Evolutionary conservation across 1,140 invertebrate species (phyloP).

Genomic region (Neodiprion lecontei): DNA sequence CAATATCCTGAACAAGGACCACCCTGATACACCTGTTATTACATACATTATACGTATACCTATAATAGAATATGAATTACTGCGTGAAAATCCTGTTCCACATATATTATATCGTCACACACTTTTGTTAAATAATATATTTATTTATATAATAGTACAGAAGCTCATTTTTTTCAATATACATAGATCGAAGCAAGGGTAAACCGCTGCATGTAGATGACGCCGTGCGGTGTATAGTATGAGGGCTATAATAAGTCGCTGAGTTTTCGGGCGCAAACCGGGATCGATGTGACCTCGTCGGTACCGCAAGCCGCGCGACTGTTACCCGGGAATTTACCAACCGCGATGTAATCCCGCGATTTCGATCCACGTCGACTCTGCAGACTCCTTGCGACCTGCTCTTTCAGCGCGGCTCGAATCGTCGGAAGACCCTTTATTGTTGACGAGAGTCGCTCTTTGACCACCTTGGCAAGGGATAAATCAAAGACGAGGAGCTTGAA

Average conservation of each 20-base stretch:
- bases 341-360: background rate
- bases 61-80: too few species aligned
- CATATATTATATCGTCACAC: too few species aligned
- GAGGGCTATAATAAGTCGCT: constrained; percentile 1
- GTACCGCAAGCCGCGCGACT: constrained; percentile 8
- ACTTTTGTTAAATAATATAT: too few species aligned
- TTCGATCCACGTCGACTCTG: background rate
- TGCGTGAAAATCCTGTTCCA: too few species aligned
- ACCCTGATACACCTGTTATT: too few species aligned
- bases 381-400: constrained; percentile 6
- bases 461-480: constrained; percentile 13
- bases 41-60: too few species aligned
- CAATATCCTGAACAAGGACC: too few species aligned
- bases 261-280: constrained; percentile 12
- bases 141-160: too few species aligned
- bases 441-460: constrained; percentile 17
- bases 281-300: constrained; percentile 8
- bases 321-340: background rate
- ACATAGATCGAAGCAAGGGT: too few species aligned
- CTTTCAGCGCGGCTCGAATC: background rate
- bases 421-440: constrained; percentile 6
- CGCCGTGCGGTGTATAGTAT: too few species aligned
- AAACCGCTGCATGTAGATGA: too few species aligned
- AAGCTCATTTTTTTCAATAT: too few species aligned
- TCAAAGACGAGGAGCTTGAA: background rate